A percentile compares a stretch with the other conserved stretches of the same genome.
Evolutionary conservation across 1,140 invertebrate species (phyloP).

Genomic region (Copidosoma floridanum): DNA sequence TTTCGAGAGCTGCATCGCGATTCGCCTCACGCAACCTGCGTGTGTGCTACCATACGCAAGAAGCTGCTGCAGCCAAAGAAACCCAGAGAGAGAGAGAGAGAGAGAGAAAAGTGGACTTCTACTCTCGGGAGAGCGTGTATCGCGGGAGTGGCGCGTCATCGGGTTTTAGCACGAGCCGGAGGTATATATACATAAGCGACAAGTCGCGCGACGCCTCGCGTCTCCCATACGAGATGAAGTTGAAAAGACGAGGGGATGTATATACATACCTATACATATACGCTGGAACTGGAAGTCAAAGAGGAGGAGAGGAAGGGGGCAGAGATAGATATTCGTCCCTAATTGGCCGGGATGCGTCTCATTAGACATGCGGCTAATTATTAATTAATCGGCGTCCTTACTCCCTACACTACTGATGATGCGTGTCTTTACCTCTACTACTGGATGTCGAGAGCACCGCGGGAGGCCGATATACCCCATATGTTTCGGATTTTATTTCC

Average conservation of each 20-base stretch:
- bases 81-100: background rate
- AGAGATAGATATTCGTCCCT: conserved; percentile 20
- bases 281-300: background rate
- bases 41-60: too few relatives aligned
- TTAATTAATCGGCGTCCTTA: conserved; percentile 44
- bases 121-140: too few relatives aligned
- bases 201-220: conserved; percentile 6
- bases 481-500: background rate
- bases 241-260: background rate
- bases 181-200: too few relatives aligned
- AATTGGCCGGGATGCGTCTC: conserved; percentile 41
- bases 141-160: background rate
- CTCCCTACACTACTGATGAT: too few relatives aligned
- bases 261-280: too few relatives aligned
- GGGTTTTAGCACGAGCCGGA: too few relatives aligned
- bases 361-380: conserved; percentile 47
- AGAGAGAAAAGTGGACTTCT: too few relatives aligned
- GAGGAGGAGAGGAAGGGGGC: background rate
- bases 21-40: background rate
- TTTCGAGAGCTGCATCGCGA: background rate
- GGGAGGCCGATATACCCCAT: conserved; percentile 28
- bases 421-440: conserved; percentile 7
- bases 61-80: too few relatives aligned
- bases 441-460: conserved; percentile 26
- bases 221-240: conserved; percentile 5